Evolutionary conservation across 1,140 invertebrate genomes (phyloP).

Genomic region (Drosophila varians): DNA sequence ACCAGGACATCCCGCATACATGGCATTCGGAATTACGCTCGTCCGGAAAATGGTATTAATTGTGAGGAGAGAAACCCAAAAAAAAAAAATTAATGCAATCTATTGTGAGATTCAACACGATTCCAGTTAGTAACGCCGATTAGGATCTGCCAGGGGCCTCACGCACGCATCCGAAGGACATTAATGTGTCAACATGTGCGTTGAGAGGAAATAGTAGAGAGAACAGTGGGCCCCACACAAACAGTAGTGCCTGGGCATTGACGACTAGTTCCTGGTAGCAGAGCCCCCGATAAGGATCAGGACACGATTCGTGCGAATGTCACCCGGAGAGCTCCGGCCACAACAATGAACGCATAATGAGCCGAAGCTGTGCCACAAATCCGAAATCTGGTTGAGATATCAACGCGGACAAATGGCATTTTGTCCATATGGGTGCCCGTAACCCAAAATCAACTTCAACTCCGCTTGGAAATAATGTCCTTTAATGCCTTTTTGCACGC

Average conservation of each 20-base stretch:
- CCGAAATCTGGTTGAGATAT: slow-evolving; percentile 42
- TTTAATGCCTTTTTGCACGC: slow-evolving; percentile 58
- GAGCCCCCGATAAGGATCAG: slow-evolving; percentile 52
- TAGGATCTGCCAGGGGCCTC: slow-evolving; percentile 64
- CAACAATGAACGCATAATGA: slow-evolving; percentile 79
- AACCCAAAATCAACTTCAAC: slow-evolving; percentile 39
- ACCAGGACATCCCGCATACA: slow-evolving; percentile 57
- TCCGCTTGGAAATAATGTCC: slow-evolving; percentile 9
- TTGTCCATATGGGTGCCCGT: slow-evolving; percentile 37
- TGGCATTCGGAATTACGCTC: slow-evolving; percentile 25
- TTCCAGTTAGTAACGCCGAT: slow-evolving; percentile 78
- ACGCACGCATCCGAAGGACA: slow-evolving; percentile 62
- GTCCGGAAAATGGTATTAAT: slow-evolving; percentile 63
- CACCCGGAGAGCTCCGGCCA: slow-evolving; percentile 45
- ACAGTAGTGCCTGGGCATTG: slow-evolving; percentile 40
- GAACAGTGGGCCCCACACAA: background rate
- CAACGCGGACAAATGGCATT: slow-evolving; percentile 15
- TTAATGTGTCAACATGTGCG: slow-evolving; percentile 82
- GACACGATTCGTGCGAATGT: slow-evolving; percentile 70
- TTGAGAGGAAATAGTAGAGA: slow-evolving; percentile 17
- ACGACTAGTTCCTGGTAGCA: slow-evolving; percentile 73
- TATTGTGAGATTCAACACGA: slow-evolving; percentile 64
- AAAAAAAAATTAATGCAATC: slow-evolving; percentile 64
- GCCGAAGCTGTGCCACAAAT: slow-evolving; percentile 16
- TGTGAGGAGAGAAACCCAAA: slow-evolving; percentile 47